phyloP scores from a whole-genome alignment of 2,888 invertebrate species.

The Hypercompe scribonia region DNA sequence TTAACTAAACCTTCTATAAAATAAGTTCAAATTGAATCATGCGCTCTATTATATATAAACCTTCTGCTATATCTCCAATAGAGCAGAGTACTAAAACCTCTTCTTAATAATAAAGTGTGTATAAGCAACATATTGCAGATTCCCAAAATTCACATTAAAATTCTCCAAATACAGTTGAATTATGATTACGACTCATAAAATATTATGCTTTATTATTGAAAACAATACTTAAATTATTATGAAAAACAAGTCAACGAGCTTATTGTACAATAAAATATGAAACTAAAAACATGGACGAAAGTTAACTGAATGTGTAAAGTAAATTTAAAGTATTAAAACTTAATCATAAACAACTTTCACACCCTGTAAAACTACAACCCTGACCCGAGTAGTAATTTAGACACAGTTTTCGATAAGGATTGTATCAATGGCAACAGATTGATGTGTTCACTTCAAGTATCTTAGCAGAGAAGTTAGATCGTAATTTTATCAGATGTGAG shows the following conservation, averaged over 20 bases:
- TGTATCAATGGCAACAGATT: slow-evolving; percentile 49
- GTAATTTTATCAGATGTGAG: slow-evolving; percentile 74
- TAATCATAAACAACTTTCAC: slow-evolving; percentile 76
- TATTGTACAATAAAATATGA: slow-evolving; percentile 83
- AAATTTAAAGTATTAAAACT: slow-evolving; percentile 71
- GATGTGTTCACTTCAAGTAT: slow-evolving; percentile 43
- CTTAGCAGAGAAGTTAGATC: slow-evolving; percentile 51
- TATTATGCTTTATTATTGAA: slow-evolving; percentile 80
- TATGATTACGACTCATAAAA: slow-evolving; percentile 78
- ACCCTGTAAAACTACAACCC: slow-evolving; percentile 80
- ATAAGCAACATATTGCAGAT: slow-evolving; percentile 81
- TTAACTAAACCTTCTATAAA: not conserved
- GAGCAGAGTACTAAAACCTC: slow-evolving; percentile 34
- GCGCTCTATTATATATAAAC: slow-evolving; percentile 37
- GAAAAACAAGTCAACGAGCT: slow-evolving; percentile 82
- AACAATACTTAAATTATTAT: slow-evolving; percentile 83
- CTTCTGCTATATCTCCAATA: slow-evolving; percentile 22
- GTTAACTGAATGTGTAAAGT: slow-evolving; percentile 79
- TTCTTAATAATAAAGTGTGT: slow-evolving; percentile 37
- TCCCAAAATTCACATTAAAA: slow-evolving; percentile 75
- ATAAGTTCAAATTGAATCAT: slow-evolving; percentile 19
- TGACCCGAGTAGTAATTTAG: slow-evolving; percentile 50
- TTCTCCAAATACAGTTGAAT: slow-evolving; percentile 63
- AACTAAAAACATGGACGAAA: slow-evolving; percentile 85
- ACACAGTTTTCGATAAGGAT: slow-evolving; percentile 36